Percentiles rank a stretch among this genome's conserved stretches.
These are phyloP conservation scores for Cephalotes varians DNA, from an alignment of 2,888 invertebrate species.

Conservation along the genomic window DNA sequence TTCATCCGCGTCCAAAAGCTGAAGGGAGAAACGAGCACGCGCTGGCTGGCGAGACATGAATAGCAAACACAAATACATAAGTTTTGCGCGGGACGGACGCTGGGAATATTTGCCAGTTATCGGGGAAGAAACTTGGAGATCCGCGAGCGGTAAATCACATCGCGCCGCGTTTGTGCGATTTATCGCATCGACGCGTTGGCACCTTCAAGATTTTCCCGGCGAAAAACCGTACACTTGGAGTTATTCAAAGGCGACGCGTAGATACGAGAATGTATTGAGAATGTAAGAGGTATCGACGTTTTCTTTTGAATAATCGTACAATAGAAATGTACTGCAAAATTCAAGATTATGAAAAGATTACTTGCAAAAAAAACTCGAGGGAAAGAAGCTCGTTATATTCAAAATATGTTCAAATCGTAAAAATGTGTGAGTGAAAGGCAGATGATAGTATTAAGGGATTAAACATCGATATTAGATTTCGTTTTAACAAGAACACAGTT, in stretches of 20 bases:
- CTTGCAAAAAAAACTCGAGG: neutral
- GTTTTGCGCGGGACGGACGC: constrained; percentile 23
- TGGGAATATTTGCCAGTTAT: constrained; percentile 49
- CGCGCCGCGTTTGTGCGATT: constrained; percentile 32
- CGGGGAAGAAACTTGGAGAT: constrained; percentile 32
- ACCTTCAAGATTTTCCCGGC: constrained; percentile 38
- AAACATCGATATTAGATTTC: neutral
- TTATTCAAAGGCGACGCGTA: constrained; percentile 32
- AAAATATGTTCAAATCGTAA: neutral
- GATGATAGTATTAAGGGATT: neutral
- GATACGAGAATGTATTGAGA: constrained; percentile 3
- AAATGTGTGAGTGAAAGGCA: neutral
- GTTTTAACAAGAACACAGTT: neutral
- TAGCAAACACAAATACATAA: constrained; percentile 54
- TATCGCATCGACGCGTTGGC: constrained; percentile 51
- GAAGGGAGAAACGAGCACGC: constrained; percentile 52
- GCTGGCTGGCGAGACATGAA: constrained; percentile 54
- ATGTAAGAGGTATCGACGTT: constrained; percentile 23
- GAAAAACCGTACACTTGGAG: constrained; percentile 17
- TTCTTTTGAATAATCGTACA: constrained; percentile 4
- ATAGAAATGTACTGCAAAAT: neutral
- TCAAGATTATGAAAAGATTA: neutral
- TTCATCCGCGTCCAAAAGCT: constrained; percentile 40
- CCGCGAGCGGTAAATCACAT: constrained; percentile 43
- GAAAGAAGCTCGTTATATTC: neutral